phyloP scores from a whole-genome alignment of 2,113 vertebrate species.

The Cervus canadensis region DNA sequence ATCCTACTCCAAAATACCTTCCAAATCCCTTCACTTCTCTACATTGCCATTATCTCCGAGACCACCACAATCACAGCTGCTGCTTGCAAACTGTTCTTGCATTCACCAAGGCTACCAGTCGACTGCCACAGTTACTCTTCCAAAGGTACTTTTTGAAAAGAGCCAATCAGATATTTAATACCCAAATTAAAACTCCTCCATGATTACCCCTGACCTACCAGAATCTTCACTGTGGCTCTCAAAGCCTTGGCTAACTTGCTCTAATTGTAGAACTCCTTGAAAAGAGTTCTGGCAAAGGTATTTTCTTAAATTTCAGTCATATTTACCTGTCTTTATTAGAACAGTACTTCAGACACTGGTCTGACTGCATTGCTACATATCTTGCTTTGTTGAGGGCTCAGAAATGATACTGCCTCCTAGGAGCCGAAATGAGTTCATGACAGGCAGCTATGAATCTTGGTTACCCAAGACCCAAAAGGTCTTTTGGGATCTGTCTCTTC shows the following conservation, averaged over 20 bases:
- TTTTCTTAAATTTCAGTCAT: not conserved
- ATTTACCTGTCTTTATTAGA: not conserved
- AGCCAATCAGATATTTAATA: not conserved
- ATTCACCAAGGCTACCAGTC: not conserved
- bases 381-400: not conserved
- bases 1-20: not conserved
- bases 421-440: not conserved
- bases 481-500: not conserved
- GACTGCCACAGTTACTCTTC: not conserved
- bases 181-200: not conserved
- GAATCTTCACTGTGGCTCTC: not conserved
- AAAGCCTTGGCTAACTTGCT: not conserved
- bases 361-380: not conserved
- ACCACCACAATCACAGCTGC: not conserved
- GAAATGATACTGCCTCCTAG: not conserved
- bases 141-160: not conserved
- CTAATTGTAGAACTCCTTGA: not conserved
- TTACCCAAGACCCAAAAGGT: not conserved
- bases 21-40: not conserved
- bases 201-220: not conserved
- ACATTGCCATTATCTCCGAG: not conserved
- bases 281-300: not conserved
- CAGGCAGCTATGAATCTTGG: not conserved
- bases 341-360: not conserved
- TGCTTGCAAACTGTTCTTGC: not conserved